These are phyloP conservation scores for Oegoconia quadripuncta DNA, from an alignment of 2,888 invertebrate genomes.

Conservation along the genomic window DNA sequence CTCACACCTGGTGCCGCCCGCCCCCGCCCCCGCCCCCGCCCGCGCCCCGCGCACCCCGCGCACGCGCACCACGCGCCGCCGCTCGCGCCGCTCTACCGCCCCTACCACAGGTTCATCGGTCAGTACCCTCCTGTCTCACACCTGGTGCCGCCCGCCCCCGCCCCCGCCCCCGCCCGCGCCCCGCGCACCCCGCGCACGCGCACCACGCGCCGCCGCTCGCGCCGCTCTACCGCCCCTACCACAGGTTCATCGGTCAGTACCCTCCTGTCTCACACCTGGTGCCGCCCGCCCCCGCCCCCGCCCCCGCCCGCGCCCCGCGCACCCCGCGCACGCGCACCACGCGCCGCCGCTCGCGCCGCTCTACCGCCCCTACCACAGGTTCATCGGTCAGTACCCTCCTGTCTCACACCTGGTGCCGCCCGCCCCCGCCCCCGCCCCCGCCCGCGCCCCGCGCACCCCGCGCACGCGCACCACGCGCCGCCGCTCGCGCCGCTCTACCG, in stretches of 20 bases:
- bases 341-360: constrained; percentile 90
- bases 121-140: constrained; percentile 39
- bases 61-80: constrained; percentile 82
- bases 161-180: constrained; percentile 85
- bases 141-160: neutral
- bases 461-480: too few species aligned
- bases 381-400: constrained; percentile 83
- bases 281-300: constrained; percentile 50
- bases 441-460: too few species aligned
- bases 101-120: constrained; percentile 95
- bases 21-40: constrained; percentile 83
- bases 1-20: neutral
- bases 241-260: constrained; percentile 89
- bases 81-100: constrained; percentile 92
- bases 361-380: constrained; percentile 92
- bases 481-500: too few species aligned
- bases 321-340: constrained; percentile 82
- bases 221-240: constrained; percentile 94
- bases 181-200: constrained; percentile 80
- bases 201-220: constrained; percentile 85
- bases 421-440: too few species aligned
- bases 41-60: constrained; percentile 83
- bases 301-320: constrained; percentile 84
- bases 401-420: neutral
- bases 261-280: neutral